Evolutionary conservation across 1,140 invertebrate species (phyloP).

Genomic region (Drosophila repletoides): DNA sequence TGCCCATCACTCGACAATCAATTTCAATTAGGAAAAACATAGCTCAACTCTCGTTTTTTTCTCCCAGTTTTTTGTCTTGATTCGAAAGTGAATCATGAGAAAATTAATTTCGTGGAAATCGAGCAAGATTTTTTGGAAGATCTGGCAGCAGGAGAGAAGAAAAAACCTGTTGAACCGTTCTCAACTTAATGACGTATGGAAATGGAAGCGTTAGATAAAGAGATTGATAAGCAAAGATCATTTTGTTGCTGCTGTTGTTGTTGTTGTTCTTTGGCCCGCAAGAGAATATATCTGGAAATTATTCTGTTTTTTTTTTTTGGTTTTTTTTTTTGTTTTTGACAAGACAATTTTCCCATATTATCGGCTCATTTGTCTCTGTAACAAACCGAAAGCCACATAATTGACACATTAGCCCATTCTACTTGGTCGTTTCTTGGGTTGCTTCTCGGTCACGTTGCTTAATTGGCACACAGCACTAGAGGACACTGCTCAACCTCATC

Average conservation of each 20-base stretch:
- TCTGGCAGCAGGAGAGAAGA: not conserved
- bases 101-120: slow-evolving; percentile 72
- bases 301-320: not conserved
- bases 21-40: slow-evolving; percentile 57
- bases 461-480: too few relatives aligned
- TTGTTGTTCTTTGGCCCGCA: too few relatives aligned
- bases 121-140: slow-evolving; percentile 65
- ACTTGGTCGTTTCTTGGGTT: slow-evolving; percentile 24
- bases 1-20: slow-evolving; percentile 49
- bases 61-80: not conserved
- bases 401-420: slow-evolving; percentile 76
- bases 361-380: slow-evolving; percentile 53
- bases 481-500: slow-evolving; percentile 36
- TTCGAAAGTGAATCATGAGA: slow-evolving; percentile 64
- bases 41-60: slow-evolving; percentile 29
- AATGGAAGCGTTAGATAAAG: slow-evolving; percentile 53
- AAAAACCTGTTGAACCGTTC: slow-evolving; percentile 36
- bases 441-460: slow-evolving; percentile 54
- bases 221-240: slow-evolving; percentile 53
- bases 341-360: slow-evolving; percentile 56
- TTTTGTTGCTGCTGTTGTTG: slow-evolving; percentile 39
- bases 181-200: slow-evolving; percentile 55
- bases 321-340: slow-evolving; percentile 2
- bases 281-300: slow-evolving; percentile 10
- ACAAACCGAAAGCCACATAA: slow-evolving; percentile 62